These are phyloP conservation scores for Aplochiton taeniatus DNA, from an alignment of 2,797 vertebrate genomes.

Conservation along the genomic window DNA sequence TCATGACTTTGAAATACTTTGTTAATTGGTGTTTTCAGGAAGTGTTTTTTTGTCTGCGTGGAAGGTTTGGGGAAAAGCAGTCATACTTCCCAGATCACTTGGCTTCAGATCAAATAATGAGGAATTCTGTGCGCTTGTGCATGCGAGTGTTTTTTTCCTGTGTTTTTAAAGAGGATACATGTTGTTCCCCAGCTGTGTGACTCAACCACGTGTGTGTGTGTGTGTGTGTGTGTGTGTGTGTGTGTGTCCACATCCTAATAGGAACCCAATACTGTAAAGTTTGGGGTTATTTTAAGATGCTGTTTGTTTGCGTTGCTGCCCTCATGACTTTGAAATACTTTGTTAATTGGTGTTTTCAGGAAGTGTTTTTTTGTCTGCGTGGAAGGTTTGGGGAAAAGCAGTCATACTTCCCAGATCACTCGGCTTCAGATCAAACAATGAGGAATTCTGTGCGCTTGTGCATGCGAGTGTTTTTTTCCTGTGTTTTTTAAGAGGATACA, in stretches of 20 bases:
- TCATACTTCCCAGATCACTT: too few species aligned
- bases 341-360: slow-evolving; percentile 4
- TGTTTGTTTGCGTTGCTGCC: slow-evolving; percentile 25
- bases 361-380: background rate
- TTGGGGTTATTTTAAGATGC: slow-evolving; percentile 53
- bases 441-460: too few species aligned
- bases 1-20: slow-evolving; percentile 15
- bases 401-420: too few species aligned
- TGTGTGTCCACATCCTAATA: slow-evolving; percentile 52
- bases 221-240: slow-evolving; percentile 35
- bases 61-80: background rate
- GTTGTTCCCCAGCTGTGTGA: background rate
- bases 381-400: background rate
- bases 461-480: too few species aligned
- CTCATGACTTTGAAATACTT: slow-evolving; percentile 13
- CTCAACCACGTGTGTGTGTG: slow-evolving; percentile 11
- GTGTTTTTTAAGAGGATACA: too few species aligned
- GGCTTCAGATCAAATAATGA: too few species aligned
- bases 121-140: too few species aligned
- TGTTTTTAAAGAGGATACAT: too few species aligned
- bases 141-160: too few species aligned
- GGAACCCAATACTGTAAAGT: slow-evolving; percentile 49
- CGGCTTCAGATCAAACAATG: too few species aligned
- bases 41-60: slow-evolving; percentile 1
- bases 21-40: slow-evolving; percentile 1